phyloP scores from a whole-genome alignment of 2,888 invertebrate genomes.

The Alentia gelatinosa region DNA sequence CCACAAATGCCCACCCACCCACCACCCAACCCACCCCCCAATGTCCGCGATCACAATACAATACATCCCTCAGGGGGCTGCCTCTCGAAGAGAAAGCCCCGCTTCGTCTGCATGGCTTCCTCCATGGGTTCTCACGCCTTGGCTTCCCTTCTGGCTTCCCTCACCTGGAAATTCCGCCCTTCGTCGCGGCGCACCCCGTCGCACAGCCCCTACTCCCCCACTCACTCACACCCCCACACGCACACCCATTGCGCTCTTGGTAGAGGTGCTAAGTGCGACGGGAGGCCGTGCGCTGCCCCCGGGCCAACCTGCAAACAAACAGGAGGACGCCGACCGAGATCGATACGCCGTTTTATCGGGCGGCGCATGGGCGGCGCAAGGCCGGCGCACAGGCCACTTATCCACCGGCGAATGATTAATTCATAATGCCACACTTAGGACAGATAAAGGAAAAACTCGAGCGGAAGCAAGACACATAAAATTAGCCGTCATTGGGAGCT shows the following conservation, averaged over 20 bases:
- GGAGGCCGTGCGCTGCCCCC: neutral
- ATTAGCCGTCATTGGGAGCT: neutral
- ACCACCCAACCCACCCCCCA: neutral
- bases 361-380: neutral
- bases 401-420: neutral
- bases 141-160: neutral
- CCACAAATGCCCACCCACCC: neutral
- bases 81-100: neutral
- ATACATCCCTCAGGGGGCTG: neutral
- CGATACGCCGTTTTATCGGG: neutral
- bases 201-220: neutral
- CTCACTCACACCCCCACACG: neutral
- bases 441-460: constrained; percentile 26
- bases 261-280: neutral
- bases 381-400: constrained; percentile 14
- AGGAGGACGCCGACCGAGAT: neutral
- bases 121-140: neutral
- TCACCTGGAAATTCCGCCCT: neutral
- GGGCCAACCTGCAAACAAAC: constrained; percentile 29
- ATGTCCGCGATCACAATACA: neutral
- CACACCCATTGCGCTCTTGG: neutral
- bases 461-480: constrained; percentile 26
- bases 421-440: constrained; percentile 17
- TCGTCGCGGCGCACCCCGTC: neutral
- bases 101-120: neutral